Base-by-base conservation (phyloP, 2,797 vertebrate species). In the Gobionotothen gibberifrons region DNA sequence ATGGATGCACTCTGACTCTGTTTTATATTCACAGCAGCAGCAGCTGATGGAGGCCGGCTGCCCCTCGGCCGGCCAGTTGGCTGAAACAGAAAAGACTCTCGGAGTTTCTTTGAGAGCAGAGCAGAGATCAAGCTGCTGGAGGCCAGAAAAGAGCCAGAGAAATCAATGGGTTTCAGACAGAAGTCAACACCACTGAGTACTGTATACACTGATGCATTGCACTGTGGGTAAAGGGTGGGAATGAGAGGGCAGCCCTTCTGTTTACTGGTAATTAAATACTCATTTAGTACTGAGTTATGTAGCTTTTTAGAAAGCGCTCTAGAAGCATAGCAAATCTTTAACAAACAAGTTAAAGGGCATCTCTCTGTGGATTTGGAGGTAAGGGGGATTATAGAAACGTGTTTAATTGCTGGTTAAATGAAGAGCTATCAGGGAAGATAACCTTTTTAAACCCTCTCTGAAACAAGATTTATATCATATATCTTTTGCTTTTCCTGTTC, bases 11-110 rank as follows among this genome's bases (percentile, higher is more conserved):
- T 73, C 49, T 19, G 76, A 61, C 77, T 75, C 73, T 76, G 77
- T 67, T 89, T 83, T 79, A 69, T 49, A 84, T 89, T 87, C 90
- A 82, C 61, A 63, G 67, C 81, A 78, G 79, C 77, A 69, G 76
- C 85, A 26, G 68, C 86, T 70, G 83, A 22, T 72, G 79, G 85
- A 77, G 81, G 79, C 84, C 84, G 68, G 82, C 52, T 76, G 85
- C 72, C 72, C 21, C 48, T 55, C 71, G 43, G 51, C 71, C 42
- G 69, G 74, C 66, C 85, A 67, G 58, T 83, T 83, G 83, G 82
- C 86, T 65, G 32, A 58, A 71, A 46, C 74, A 81, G 74, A 86
- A 86, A 81, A 89, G 87, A 65, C 67, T 67, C 72, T 78, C 47
- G 21, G 58, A 72, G 68, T 60, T 76, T 81, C 72, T 89, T 84